Base-by-base conservation (phyloP, 2,113 vertebrate genomes). In the Silurus meridionalis region DNA sequence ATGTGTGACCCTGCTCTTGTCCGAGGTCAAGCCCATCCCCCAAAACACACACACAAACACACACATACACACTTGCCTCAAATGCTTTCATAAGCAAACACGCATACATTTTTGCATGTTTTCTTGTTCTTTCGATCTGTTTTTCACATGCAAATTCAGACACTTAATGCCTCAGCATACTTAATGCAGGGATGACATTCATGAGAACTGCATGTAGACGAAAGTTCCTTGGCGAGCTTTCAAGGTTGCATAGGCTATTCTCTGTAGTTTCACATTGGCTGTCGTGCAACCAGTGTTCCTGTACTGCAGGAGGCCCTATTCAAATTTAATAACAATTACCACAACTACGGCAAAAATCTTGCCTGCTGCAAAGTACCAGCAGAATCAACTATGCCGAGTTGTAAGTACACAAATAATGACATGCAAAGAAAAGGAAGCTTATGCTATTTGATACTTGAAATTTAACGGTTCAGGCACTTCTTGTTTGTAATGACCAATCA, bases 1-100 rank as follows among this genome's bases (percentile, higher is more conserved):
- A 15, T 60, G 46, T 69, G 69, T 86, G 85, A 86, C 81, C 77
- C 72, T 28, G n/a, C 55, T 67, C 61, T 19, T 55, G 78, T 61
- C 57, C 52, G 25, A 77, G 74, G 11, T 13, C 21, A 37, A 52
- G n/a, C 37, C 72, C 82, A 77, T 64, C 63, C 60, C 55, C 78
- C 78, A 61, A 80, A 80, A 80, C 64, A 67, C 69, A 79, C 75
- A 71, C 84, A 58, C 69, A 28, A 57, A 11, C 37, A 80, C 8
- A 74, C 23, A 55, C 60, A 37, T n/a, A 61, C 61, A 84, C 28
- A 63, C 19, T 23, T 15, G 50, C 64, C 64, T 66, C n/a, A 10
- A 9, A 9, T 25, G 48, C 67, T 46, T 48, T 46, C 19, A 48
- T 55, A 83, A 25, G 21, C 67, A 74, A 11, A 55, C 53, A 84